Percentiles rank a stretch among this genome's conserved stretches.
phyloP scores from a whole-genome alignment of 1,140 invertebrate species.

The Pissodes strobi region DNA sequence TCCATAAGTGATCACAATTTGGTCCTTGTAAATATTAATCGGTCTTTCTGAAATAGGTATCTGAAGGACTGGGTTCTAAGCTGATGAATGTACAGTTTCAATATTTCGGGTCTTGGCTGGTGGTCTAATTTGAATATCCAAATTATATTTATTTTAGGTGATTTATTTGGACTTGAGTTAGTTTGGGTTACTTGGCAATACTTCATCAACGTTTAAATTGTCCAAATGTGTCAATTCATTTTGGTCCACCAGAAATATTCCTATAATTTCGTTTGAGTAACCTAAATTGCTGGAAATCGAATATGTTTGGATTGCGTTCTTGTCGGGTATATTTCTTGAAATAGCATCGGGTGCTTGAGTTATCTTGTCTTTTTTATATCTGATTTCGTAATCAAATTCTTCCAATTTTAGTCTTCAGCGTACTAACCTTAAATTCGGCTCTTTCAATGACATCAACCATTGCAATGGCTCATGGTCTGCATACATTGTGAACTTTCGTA shows the following conservation, averaged over 20 bases:
- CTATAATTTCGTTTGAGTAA: too few relatives aligned
- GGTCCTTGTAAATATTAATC: constrained; percentile 32
- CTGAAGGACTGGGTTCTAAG: constrained; percentile 21
- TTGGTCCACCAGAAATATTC: constrained; percentile 4
- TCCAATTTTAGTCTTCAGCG: constrained; percentile 26
- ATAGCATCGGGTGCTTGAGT: constrained; percentile 28
- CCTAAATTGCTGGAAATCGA: constrained; percentile 16
- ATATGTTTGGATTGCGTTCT: constrained; percentile 12
- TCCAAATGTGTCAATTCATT: background rate
- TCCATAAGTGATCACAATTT: constrained; percentile 30
- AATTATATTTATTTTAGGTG: constrained; percentile 23
- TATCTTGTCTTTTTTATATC: constrained; percentile 34
- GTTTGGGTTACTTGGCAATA: background rate
- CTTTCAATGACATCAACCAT: constrained; percentile 32
- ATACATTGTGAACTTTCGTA: constrained; percentile 51
- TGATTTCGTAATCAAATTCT: constrained; percentile 28
- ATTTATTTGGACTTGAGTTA: too few relatives aligned
- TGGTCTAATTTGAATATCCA: constrained; percentile 16
- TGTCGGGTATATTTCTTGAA: constrained; percentile 40
- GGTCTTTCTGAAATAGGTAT: constrained; percentile 24
- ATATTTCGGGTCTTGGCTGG: background rate
- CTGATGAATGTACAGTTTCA: constrained; percentile 23
- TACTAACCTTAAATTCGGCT: constrained; percentile 24
- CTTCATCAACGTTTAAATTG: background rate
- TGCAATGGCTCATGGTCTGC: constrained; percentile 35